Conservation (phyloP, 2,113 vertebrate genomes). For the Nansenia antarctica region DNA sequence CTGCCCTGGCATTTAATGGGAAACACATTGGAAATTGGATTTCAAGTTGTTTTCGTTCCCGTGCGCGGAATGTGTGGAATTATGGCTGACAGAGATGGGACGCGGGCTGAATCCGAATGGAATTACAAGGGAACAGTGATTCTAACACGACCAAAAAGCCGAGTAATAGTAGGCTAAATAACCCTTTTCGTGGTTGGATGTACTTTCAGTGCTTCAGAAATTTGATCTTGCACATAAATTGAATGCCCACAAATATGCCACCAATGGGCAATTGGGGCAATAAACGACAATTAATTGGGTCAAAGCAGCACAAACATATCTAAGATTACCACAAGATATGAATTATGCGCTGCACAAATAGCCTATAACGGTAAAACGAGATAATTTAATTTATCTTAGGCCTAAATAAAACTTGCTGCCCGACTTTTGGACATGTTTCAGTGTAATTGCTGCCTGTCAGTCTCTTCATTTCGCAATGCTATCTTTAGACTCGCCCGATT, state of each 20-base stretch:
- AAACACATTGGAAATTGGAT: slow-evolving; percentile 83
- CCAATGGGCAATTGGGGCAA: no score
- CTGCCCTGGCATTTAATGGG: slow-evolving; percentile 74
- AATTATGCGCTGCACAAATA: not conserved
- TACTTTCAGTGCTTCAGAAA: not conserved
- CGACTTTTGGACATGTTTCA: not conserved
- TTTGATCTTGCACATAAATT: no score
- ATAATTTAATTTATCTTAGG: not conserved
- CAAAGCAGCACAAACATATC: no score
- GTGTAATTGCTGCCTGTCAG: no score
- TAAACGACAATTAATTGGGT: no score
- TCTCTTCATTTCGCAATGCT: not conserved
- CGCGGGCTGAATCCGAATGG: slow-evolving; percentile 14
- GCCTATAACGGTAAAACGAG: not conserved
- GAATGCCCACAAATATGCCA: no score
- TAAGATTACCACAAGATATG: not conserved
- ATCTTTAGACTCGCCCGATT: slow-evolving; percentile 7
- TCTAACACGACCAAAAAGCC: not conserved
- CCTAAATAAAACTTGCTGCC: not conserved
- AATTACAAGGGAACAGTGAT: not conserved
- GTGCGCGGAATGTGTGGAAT: slow-evolving; percentile 66
- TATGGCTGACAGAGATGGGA: slow-evolving; percentile 20
- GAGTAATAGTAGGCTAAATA: not conserved
- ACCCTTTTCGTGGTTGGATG: not conserved
- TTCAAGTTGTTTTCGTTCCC: slow-evolving; percentile 73